Conservation (phyloP, 2,113 vertebrate species). For the Festucalex cinctus region DNA sequence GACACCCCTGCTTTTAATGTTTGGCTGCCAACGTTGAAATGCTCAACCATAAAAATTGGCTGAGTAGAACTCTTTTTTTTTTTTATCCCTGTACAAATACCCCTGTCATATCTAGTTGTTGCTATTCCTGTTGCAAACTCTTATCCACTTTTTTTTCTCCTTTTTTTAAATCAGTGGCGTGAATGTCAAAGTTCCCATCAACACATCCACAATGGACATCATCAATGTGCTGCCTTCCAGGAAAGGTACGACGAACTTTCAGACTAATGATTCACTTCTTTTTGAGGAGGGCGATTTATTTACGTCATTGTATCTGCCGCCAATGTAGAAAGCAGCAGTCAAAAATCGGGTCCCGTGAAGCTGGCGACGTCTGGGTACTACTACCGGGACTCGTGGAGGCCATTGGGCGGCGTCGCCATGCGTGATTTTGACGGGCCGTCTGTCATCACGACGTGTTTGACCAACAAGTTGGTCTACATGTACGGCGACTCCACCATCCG, state of each 20-base stretch:
- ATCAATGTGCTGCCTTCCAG: constrained; percentile 78
- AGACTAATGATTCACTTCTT: background rate
- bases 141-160: no score
- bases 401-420: constrained; percentile 62
- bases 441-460: constrained; percentile 82
- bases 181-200: constrained; percentile 87
- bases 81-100: no score
- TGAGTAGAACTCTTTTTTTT: no score
- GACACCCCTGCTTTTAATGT: no score
- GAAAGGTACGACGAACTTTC: constrained; percentile 71
- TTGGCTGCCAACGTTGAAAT: no score
- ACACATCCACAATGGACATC: constrained; percentile 78
- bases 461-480: constrained; percentile 84
- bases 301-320: constrained; percentile 1
- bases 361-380: constrained; percentile 84
- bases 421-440: constrained; percentile 80
- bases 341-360: constrained; percentile 29
- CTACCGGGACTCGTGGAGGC: constrained; percentile 81
- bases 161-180: constrained; percentile 69
- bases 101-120: background rate
- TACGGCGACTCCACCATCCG: constrained; percentile 94
- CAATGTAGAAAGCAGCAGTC: constrained; percentile 32
- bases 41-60: no score
- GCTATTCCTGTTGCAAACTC: no score
- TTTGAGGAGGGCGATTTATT: background rate